Percentiles rank a stretch among this genome's conserved stretches.
Conservation (phyloP, 2,888 invertebrate species). For the Boloria euphrosyne region DNA sequence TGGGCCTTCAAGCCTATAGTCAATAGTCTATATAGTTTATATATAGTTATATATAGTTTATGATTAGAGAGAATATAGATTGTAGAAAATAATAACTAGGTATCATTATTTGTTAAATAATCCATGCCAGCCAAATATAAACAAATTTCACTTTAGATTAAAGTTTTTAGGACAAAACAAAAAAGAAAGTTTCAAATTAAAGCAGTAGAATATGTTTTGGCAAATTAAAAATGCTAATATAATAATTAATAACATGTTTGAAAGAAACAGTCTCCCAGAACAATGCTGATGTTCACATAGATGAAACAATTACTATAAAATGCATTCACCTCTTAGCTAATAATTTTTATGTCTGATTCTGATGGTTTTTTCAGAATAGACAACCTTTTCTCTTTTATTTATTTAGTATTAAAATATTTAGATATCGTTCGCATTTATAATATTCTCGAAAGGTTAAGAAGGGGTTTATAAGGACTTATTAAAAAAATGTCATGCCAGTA, state of each 20-base stretch:
- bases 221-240: not conserved
- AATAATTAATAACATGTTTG: not conserved
- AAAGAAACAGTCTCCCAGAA: conserved; percentile 8
- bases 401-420: not conserved
- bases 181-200: not conserved
- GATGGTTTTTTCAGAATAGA: not conserved
- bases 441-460: too few species aligned
- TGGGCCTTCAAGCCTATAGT: too few species aligned
- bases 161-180: not conserved
- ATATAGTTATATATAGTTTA: too few species aligned
- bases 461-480: too few species aligned
- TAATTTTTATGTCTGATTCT: not conserved
- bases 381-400: not conserved
- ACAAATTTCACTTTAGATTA: too few species aligned
- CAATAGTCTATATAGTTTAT: too few species aligned
- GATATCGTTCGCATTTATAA: too few species aligned
- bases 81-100: too few species aligned
- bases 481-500: too few species aligned
- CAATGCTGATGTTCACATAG: conserved; percentile 9
- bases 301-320: conserved; percentile 3
- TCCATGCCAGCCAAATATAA: too few species aligned
- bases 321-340: conserved; percentile 1
- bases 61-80: too few species aligned
- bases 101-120: too few species aligned
- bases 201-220: not conserved